Percentiles rank a stretch among this genome's conserved stretches.
Evolutionary conservation across 2,113 vertebrate species (phyloP).

Genomic region (Colinus virginianus): DNA sequence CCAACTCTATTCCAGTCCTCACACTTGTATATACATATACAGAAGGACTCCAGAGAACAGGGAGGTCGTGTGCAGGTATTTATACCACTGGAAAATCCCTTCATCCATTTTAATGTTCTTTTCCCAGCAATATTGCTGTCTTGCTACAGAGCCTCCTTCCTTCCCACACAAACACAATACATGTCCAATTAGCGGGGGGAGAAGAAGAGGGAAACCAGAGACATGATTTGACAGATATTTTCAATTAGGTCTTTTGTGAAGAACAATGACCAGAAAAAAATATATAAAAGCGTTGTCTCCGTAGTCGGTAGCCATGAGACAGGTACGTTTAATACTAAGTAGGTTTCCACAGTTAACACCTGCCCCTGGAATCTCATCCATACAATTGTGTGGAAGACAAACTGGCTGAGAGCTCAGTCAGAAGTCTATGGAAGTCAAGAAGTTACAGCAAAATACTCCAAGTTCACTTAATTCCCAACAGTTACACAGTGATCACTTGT

Average conservation of each 20-base stretch:
- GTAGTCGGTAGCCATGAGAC: not conserved
- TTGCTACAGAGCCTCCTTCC: constrained; percentile 75
- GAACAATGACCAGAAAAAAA: constrained; percentile 49
- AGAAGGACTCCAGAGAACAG: constrained; percentile 74
- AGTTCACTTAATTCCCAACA: constrained; percentile 2
- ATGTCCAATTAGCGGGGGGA: constrained; percentile 70
- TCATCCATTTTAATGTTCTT: constrained; percentile 90
- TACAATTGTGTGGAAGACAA: constrained; percentile 26
- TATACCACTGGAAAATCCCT: constrained; percentile 87
- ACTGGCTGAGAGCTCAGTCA: not conserved
- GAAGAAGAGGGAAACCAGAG: constrained; percentile 81
- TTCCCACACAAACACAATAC: constrained; percentile 72
- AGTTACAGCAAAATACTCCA: not conserved
- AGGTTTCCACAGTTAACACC: constrained; percentile 67
- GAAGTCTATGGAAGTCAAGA: not conserved
- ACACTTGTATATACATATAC: constrained; percentile 77
- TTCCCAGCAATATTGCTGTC: constrained; percentile 79
- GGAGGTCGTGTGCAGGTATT: constrained; percentile 90
- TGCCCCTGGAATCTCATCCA: constrained; percentile 41
- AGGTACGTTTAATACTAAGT: not conserved
- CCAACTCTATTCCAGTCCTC: constrained; percentile 36
- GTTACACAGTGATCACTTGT: not conserved
- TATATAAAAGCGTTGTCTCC: not conserved
- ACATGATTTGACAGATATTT: constrained; percentile 62
- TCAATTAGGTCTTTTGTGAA: constrained; percentile 70